phyloP scores from a whole-genome alignment of 2,113 vertebrate genomes.

The Symphodus melops region DNA sequence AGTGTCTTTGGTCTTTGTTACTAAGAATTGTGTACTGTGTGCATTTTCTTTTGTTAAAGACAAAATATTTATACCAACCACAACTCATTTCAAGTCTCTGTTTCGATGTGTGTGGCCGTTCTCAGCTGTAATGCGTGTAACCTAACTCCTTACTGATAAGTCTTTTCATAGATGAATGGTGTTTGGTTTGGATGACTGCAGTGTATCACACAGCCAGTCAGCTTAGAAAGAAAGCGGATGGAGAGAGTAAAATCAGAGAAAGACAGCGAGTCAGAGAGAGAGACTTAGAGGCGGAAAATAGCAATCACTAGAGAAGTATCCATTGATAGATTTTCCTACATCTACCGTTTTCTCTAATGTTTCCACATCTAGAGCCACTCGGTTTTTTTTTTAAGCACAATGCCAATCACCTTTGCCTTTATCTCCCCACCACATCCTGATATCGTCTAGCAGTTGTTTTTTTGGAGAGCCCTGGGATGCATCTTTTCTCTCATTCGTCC shows the following conservation, averaged over 20 bases:
- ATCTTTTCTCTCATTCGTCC: conserved; percentile 39
- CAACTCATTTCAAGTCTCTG: conserved; percentile 5
- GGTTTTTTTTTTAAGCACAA: conserved; percentile 19
- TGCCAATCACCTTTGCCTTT: conserved; percentile 16
- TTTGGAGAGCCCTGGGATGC: conserved; percentile 27
- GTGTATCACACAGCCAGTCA: conserved; percentile 21
- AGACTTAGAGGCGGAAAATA: not conserved
- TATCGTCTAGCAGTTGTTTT: conserved; percentile 11
- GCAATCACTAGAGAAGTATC: conserved; percentile 3
- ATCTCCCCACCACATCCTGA: conserved; percentile 18
- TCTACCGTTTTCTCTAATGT: conserved; percentile 28
- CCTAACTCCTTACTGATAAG: conserved; percentile 30
- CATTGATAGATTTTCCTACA: conserved; percentile 32
- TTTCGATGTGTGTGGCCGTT: conserved; percentile 36
- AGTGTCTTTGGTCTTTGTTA: conserved; percentile 6
- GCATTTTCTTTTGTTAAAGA: not conserved
- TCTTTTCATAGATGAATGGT: conserved; percentile 36
- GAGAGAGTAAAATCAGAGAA: conserved; percentile 29
- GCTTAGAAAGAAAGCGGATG: conserved; percentile 20
- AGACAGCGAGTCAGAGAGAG: conserved; percentile 22
- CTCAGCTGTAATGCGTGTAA: conserved; percentile 49
- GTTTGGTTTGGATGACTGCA: conserved; percentile 12
- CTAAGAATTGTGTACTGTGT: not conserved
- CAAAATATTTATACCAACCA: not conserved
- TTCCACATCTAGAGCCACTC: conserved; percentile 31